Conservation (phyloP, 2,888 invertebrate genomes). For the Callosobruchus maculatus region DNA sequence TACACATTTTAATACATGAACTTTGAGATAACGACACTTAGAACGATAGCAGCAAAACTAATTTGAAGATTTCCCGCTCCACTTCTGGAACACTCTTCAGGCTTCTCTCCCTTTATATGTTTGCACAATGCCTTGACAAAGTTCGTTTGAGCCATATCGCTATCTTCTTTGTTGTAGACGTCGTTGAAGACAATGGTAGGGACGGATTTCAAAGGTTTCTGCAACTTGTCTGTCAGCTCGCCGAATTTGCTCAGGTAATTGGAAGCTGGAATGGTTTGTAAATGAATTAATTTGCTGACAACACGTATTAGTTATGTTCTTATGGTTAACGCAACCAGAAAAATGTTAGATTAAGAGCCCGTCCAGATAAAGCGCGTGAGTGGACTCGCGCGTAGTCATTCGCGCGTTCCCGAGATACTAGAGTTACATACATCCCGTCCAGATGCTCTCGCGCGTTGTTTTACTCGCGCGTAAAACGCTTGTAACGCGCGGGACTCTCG, state of each 20-base stretch:
- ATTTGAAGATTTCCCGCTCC: conserved; percentile 17
- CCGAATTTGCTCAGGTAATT: conserved; percentile 54
- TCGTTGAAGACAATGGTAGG: conserved; percentile 66
- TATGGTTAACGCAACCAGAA: no score
- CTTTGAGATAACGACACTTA: not conserved
- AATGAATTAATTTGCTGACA: no score
- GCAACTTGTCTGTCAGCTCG: conserved; percentile 54
- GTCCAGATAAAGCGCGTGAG: no score
- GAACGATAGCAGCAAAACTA: conserved; percentile 8
- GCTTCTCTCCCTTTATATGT: conserved; percentile 37
- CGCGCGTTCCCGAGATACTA: no score
- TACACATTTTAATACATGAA: not conserved
- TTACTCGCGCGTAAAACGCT: no score
- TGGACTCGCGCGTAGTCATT: no score
- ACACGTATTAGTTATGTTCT: no score
- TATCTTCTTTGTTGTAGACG: conserved; percentile 57
- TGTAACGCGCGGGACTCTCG: no score
- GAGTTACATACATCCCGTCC: no score
- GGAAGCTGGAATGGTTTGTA: conserved; percentile 36
- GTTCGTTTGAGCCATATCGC: conserved; percentile 55
- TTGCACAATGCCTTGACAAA: conserved; percentile 59
- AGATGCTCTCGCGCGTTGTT: no score
- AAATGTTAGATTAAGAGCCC: no score
- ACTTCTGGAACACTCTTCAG: conserved; percentile 35
- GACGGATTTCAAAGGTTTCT: conserved; percentile 58